These are phyloP conservation scores for Pygoscelis antarcticus DNA, from an alignment of 2,113 vertebrate genomes.

Conservation along the genomic window DNA sequence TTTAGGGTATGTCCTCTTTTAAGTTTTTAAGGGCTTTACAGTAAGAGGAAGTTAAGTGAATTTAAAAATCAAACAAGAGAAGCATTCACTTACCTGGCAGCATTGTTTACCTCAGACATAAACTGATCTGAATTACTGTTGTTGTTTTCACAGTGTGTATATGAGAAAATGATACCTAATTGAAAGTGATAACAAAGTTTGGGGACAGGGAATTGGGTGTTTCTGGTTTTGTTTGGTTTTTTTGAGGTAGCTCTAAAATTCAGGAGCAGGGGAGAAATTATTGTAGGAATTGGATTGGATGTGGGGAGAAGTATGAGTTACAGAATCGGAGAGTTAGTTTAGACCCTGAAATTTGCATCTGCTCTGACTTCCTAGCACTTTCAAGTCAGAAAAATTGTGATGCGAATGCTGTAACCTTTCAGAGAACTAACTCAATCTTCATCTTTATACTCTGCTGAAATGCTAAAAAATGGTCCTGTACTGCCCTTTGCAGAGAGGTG, in stretches of 20 bases:
- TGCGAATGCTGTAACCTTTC: background rate
- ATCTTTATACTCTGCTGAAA: background rate
- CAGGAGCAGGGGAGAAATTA: background rate
- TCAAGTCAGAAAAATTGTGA: background rate
- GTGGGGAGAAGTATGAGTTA: background rate
- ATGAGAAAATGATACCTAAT: background rate
- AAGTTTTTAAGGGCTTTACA: background rate
- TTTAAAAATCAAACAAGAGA: background rate
- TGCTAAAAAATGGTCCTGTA: background rate
- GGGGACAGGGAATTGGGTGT: background rate
- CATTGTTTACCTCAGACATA: background rate
- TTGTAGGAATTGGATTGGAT: background rate
- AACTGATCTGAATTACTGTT: background rate
- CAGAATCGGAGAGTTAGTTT: background rate
- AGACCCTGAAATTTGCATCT: background rate
- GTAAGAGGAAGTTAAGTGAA: background rate
- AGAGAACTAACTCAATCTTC: background rate
- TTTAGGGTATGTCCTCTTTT: background rate
- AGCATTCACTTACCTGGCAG: background rate
- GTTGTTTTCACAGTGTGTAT: background rate
- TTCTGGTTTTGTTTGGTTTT: background rate
- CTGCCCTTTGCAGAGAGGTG: background rate
- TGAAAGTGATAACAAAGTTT: background rate
- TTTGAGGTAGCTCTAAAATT: background rate
- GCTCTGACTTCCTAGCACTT: background rate